Conservation (phyloP, 2,888 invertebrate species). For the Bugulina stolonifera region DNA sequence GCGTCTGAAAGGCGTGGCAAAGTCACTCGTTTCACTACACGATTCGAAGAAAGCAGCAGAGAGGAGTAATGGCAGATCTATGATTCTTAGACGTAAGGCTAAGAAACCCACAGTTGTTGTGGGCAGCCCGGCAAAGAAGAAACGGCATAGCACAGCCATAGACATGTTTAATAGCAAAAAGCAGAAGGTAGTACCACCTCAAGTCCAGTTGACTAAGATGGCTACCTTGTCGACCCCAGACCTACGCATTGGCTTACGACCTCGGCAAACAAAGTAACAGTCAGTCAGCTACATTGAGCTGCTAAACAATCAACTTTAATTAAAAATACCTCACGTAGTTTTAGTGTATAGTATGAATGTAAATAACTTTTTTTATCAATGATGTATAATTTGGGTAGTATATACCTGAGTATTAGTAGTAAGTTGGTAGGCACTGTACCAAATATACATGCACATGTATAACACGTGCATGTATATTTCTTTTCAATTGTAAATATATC, state of each 20-base stretch:
- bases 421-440: too few relatives aligned
- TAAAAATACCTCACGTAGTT: background rate
- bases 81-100: background rate
- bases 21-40: background rate
- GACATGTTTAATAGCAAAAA: background rate
- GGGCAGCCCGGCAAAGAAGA: conserved; percentile 10
- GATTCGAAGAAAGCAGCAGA: background rate
- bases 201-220: conserved; percentile 15
- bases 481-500: too few relatives aligned
- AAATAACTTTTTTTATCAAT: too few relatives aligned
- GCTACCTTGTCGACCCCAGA: background rate
- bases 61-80: background rate
- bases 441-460: too few relatives aligned
- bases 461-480: too few relatives aligned
- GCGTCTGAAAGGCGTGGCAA: conserved; percentile 1
- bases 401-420: too few relatives aligned
- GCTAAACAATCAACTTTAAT: background rate
- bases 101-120: background rate
- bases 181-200: background rate
- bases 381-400: too few relatives aligned
- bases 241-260: background rate
- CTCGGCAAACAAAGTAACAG: too few relatives aligned
- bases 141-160: background rate
- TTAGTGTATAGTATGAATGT: background rate
- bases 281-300: background rate